A percentile compares a stretch with the other conserved stretches of the same genome.
Evolutionary conservation across 1,140 invertebrate genomes (phyloP).

Genomic region (Carposina sasakii): DNA sequence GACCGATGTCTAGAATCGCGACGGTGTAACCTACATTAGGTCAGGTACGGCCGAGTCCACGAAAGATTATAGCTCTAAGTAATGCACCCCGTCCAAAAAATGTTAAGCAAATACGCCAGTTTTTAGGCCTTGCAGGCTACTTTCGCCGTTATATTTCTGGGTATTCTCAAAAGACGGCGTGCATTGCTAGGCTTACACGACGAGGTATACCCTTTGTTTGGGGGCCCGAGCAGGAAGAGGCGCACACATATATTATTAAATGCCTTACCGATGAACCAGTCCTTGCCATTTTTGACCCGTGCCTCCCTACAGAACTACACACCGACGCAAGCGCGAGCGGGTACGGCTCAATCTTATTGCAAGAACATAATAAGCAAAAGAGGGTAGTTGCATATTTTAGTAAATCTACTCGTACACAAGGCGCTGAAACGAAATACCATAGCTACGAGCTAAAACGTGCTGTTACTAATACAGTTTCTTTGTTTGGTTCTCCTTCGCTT

Average conservation of each 20-base stretch:
- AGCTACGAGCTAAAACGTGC: too few relatives aligned
- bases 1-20: too few relatives aligned
- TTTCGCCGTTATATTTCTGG: constrained; percentile 19
- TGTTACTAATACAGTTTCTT: too few relatives aligned
- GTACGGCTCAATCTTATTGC: constrained; percentile 33
- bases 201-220: neutral
- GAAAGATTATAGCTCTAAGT: neutral
- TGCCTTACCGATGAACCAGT: constrained; percentile 28
- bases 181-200: constrained; percentile 1
- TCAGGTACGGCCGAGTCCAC: constrained; percentile 2
- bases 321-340: constrained; percentile 21
- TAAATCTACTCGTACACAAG: constrained; percentile 34
- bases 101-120: neutral
- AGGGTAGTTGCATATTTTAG: constrained; percentile 56
- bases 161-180: constrained; percentile 17
- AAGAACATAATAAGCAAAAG: constrained; percentile 46
- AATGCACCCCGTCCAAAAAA: neutral
- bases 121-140: too few relatives aligned
- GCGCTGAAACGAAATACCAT: constrained; percentile 26
- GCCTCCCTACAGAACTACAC: constrained; percentile 15
- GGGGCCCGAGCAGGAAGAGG: constrained; percentile 7
- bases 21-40: too few relatives aligned
- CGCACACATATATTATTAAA: constrained; percentile 10
- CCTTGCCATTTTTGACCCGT: constrained; percentile 33
- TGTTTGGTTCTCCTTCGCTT: too few relatives aligned